Evolutionary conservation across 2,888 invertebrate species (phyloP).

Genomic region (Frankliniella intonsa): DNA sequence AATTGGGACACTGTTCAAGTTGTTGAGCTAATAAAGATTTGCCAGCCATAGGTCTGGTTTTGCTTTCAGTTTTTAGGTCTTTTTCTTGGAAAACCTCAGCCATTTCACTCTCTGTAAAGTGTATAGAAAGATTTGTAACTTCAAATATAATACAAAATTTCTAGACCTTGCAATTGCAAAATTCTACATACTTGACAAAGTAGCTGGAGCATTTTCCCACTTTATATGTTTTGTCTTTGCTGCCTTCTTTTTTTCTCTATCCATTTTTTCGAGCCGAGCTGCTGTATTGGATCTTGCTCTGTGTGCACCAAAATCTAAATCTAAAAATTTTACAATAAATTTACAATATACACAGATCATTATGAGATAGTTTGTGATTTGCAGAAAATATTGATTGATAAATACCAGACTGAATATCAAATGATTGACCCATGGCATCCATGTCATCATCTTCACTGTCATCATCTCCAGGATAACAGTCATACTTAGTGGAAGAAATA

Average conservation of each 20-base stretch:
- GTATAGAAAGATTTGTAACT: background rate
- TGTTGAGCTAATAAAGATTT: constrained; percentile 68
- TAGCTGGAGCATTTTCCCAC: constrained; percentile 58
- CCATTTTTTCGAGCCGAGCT: constrained; percentile 81
- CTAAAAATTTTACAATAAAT: constrained; percentile 39
- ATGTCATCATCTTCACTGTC: constrained; percentile 75
- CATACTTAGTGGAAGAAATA: constrained; percentile 54
- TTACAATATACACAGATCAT: constrained; percentile 5
- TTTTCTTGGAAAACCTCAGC: constrained; percentile 56
- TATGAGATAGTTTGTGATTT: constrained; percentile 30
- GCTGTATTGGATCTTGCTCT: constrained; percentile 82
- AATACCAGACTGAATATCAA: constrained; percentile 68
- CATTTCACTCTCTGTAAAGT: constrained; percentile 52
- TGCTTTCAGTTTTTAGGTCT: constrained; percentile 43
- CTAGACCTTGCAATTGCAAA: background rate
- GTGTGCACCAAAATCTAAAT: constrained; percentile 51
- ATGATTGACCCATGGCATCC: constrained; percentile 61
- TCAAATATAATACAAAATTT: too few relatives aligned
- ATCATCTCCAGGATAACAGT: constrained; percentile 71
- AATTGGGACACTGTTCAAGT: constrained; percentile 67
- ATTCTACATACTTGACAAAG: constrained; percentile 46
- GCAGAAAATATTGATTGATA: constrained; percentile 4
- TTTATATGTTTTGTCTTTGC: constrained; percentile 71
- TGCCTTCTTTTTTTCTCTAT: constrained; percentile 74
- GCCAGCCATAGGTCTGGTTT: constrained; percentile 41